Percentiles rank a stretch among this genome's conserved stretches.
Evolutionary conservation across 2,888 invertebrate species (phyloP).

Genomic region (Hirtodrosophila alboralis): DNA sequence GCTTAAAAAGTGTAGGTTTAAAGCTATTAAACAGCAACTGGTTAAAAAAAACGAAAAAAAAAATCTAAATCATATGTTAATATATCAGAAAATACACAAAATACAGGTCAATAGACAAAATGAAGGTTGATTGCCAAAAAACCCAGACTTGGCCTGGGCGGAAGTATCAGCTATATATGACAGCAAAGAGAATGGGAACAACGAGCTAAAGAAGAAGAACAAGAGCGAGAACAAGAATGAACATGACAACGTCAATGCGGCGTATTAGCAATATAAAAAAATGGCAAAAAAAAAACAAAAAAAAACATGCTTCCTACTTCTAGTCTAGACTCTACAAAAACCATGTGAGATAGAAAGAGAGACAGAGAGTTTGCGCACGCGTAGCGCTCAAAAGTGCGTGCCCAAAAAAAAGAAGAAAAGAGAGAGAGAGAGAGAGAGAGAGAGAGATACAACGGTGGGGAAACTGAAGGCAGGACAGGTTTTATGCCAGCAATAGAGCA

Average conservation of each 20-base stretch:
- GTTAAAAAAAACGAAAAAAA: neutral
- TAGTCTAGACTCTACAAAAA: constrained; percentile 16
- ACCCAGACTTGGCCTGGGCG: constrained; percentile 44
- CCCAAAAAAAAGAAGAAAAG: constrained; percentile 10
- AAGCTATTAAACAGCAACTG: constrained; percentile 29
- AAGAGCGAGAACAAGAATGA: neutral
- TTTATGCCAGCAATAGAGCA: constrained; percentile 30
- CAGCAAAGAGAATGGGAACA: constrained; percentile 11
- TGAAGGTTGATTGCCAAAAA: constrained; percentile 70
- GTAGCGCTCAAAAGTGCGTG: constrained; percentile 43
- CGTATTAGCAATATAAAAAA: constrained; percentile 56
- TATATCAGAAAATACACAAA: constrained; percentile 3
- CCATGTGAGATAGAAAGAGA: constrained; percentile 1
- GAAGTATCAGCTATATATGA: constrained; percentile 56
- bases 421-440: neutral
- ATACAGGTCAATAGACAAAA: constrained; percentile 81
- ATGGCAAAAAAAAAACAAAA: constrained; percentile 30
- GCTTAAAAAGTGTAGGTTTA: constrained; percentile 1
- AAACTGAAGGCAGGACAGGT: constrained; percentile 51
- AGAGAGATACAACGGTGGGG: constrained; percentile 4
- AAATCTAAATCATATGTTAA: constrained; percentile 15
- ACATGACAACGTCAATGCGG: constrained; percentile 25
- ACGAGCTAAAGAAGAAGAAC: neutral
- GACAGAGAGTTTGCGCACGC: constrained; percentile 16
- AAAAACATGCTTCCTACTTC: constrained; percentile 67